Conservation (phyloP, 2,888 invertebrate genomes). For the Kryphioiulus occultus region DNA sequence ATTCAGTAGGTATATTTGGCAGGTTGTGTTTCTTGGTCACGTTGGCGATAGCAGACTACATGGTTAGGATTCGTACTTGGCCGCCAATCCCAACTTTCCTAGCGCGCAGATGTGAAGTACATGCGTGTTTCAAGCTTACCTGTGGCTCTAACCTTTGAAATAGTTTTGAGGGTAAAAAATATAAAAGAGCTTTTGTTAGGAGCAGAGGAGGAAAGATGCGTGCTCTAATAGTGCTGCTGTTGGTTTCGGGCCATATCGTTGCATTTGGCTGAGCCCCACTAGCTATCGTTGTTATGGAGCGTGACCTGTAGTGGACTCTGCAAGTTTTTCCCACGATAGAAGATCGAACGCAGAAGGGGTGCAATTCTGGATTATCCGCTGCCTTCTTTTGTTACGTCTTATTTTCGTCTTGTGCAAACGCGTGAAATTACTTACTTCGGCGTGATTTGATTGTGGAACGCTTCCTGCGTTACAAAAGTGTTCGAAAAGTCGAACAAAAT, state of each 20-base stretch:
- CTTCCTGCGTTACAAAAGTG: neutral
- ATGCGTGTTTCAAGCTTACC: neutral
- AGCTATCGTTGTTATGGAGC: neutral
- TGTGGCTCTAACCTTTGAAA: slow-evolving; percentile 31
- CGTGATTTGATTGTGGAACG: neutral
- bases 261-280: neutral
- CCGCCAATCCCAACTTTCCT: neutral
- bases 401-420: neutral
- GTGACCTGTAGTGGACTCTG: neutral
- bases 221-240: neutral
- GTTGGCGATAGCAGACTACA: neutral
- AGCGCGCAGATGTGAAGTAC: neutral
- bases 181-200: slow-evolving; percentile 1
- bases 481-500: neutral
- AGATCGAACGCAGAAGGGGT: neutral
- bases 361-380: neutral
- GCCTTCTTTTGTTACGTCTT: neutral
- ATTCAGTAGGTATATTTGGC: neutral
- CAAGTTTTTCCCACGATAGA: neutral
- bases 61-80: neutral
- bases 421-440: neutral
- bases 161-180: slow-evolving; percentile 20
- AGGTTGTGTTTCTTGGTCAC: neutral
- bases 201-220: neutral
- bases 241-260: slow-evolving; percentile 30